phyloP scores from a whole-genome alignment of 2,113 vertebrate species.

The Ardeotis arabs region DNA sequence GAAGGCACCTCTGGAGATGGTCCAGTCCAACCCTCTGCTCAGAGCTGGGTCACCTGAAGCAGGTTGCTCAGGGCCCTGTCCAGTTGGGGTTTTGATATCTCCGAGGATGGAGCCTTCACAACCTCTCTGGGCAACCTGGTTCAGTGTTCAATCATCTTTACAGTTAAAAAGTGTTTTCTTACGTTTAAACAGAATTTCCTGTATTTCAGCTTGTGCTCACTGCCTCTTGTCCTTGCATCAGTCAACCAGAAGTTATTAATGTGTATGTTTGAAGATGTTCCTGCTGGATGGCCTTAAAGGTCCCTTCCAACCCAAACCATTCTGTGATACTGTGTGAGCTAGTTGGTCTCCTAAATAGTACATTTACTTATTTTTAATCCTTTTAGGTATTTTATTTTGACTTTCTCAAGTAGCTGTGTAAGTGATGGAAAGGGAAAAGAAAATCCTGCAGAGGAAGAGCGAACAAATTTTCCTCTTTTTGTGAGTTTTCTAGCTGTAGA shows the following conservation, averaged over 20 bases:
- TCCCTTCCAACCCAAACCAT: too few species aligned
- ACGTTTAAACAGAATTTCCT: background rate
- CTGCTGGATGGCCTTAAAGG: too few species aligned
- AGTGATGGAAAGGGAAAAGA: background rate
- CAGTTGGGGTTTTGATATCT: background rate
- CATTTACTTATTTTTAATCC: background rate
- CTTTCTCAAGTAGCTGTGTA: background rate
- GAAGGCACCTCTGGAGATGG: background rate
- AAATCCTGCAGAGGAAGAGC: background rate
- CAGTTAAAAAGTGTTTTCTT: background rate
- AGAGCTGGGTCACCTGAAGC: background rate
- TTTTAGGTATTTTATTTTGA: slow-evolving; percentile 10
- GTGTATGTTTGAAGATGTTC: too few species aligned
- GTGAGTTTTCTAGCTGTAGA: background rate
- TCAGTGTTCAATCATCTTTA: background rate
- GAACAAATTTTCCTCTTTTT: background rate
- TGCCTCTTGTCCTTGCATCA: background rate
- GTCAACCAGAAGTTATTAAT: too few species aligned
- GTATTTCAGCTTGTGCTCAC: background rate
- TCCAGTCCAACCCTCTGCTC: background rate
- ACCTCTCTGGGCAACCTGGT: background rate
- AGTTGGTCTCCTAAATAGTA: background rate
- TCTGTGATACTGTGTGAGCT: too few species aligned
- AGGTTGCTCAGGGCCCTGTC: background rate
- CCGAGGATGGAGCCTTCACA: background rate